phyloP scores from a whole-genome alignment of 1,140 invertebrate genomes.

The Aphidius gifuensis region DNA sequence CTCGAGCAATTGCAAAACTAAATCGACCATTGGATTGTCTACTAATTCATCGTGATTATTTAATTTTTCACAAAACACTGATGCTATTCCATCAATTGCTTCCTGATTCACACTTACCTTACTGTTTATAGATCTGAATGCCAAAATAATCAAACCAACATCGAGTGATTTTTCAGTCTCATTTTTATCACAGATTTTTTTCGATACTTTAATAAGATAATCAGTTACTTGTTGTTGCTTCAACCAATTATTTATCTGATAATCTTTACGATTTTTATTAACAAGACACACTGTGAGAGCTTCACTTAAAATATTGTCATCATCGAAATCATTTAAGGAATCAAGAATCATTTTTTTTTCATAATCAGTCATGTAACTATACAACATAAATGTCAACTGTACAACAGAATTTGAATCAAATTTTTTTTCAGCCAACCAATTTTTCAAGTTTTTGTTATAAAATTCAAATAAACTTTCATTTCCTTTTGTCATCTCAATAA shows the following conservation, averaged over 20 bases:
- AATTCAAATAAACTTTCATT: constrained; percentile 48
- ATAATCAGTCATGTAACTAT: constrained; percentile 51
- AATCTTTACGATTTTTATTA: constrained; percentile 51
- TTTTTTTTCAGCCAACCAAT: constrained; percentile 49
- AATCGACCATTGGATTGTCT: constrained; percentile 28
- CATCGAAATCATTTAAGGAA: constrained; percentile 47
- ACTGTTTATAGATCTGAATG: constrained; percentile 38
- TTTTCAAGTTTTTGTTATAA: constrained; percentile 53
- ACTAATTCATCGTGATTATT: constrained; percentile 23
- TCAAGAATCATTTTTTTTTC: constrained; percentile 56
- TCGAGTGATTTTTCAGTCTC: constrained; percentile 24
- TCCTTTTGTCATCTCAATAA: constrained; percentile 40
- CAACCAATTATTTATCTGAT: constrained; percentile 55
- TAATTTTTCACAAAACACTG: constrained; percentile 38
- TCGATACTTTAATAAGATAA: constrained; percentile 29
- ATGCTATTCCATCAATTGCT: constrained; percentile 54
- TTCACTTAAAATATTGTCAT: constrained; percentile 32
- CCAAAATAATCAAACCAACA: constrained; percentile 34
- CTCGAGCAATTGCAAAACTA: constrained; percentile 33
- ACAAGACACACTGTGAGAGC: constrained; percentile 38
- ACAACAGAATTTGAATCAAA: constrained; percentile 50
- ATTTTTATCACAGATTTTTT: constrained; percentile 25
- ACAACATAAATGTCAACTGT: constrained; percentile 60
- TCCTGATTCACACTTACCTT: constrained; percentile 55
- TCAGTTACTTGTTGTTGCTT: constrained; percentile 25